A percentile compares a stretch with the other conserved stretches of the same genome.
Conservation (phyloP, 2,113 vertebrate genomes). For the Poecilia latipinna region DNA sequence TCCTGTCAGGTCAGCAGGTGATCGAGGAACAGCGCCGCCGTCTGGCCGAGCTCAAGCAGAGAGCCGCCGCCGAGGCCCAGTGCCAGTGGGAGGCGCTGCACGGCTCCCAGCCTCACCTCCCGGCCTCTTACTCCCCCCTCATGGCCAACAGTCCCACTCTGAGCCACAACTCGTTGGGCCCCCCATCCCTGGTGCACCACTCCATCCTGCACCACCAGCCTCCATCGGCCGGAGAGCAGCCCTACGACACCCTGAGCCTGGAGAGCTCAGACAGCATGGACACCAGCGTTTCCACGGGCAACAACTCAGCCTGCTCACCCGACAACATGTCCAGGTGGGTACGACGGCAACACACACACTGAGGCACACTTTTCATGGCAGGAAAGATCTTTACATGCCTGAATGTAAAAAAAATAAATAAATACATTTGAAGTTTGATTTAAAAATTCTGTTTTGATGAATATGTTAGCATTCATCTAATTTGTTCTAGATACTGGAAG, state of each 20-base stretch:
- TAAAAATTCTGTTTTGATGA: too few species aligned
- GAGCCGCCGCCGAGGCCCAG: conserved; percentile 90
- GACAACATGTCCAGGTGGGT: conserved; percentile 86
- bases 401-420: too few species aligned
- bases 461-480: too few species aligned
- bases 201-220: conserved; percentile 93
- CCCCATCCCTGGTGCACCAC: conserved; percentile 82
- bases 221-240: conserved; percentile 80
- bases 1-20: conserved; percentile 89
- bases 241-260: conserved; percentile 94
- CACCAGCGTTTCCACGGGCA: conserved; percentile 92
- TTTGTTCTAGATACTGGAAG: too few species aligned
- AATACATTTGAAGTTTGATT: too few species aligned
- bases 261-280: conserved; percentile 99
- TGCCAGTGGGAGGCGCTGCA: conserved; percentile 95
- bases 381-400: too few species aligned
- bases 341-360: neutral
- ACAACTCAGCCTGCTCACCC: conserved; percentile 92
- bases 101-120: conserved; percentile 78
- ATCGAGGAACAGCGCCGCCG: conserved; percentile 94
- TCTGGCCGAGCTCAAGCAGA: conserved; percentile 93
- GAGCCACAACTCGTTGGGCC: conserved; percentile 44
- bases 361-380: neutral
- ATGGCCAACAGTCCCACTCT: conserved; percentile 47
- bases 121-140: conserved; percentile 57